Conservation (phyloP, 2,797 vertebrate species). For the Spea hammondii region DNA sequence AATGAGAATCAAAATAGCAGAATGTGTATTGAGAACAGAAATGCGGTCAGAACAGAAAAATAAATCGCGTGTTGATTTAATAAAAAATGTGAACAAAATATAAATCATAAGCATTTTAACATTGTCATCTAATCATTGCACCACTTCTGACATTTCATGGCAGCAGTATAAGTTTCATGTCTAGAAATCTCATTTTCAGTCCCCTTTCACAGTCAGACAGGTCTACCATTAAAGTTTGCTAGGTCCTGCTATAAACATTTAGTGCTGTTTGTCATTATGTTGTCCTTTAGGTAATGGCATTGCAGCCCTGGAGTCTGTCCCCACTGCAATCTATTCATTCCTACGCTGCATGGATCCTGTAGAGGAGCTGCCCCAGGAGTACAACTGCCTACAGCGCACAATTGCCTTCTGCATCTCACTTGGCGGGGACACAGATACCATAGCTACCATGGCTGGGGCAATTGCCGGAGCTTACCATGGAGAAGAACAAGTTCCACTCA, state of each 20-base stretch:
- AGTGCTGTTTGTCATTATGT: neutral
- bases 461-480: conserved; percentile 95
- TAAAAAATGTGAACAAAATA: neutral
- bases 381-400: conserved; percentile 86
- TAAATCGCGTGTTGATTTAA: neutral
- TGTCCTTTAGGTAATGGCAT: conserved; percentile 86
- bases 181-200: too few species aligned
- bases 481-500: conserved; percentile 77
- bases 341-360: conserved; percentile 86
- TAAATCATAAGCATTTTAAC: too few species aligned
- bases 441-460: conserved; percentile 97
- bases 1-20: too few species aligned
- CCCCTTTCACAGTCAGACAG: too few species aligned
- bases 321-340: conserved; percentile 96
- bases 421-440: conserved; percentile 97
- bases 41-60: neutral
- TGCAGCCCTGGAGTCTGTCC: conserved; percentile 90
- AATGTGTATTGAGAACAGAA: neutral
- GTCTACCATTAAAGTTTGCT: too few species aligned
- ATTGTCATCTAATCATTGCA: too few species aligned
- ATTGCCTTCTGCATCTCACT: conserved; percentile 90
- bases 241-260: neutral
- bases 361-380: conserved; percentile 82
- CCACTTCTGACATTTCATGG: too few species aligned
- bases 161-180: too few species aligned